Base-by-base conservation (phyloP, 2,113 vertebrate genomes). In the Thamnaconus septentrionalis region DNA sequence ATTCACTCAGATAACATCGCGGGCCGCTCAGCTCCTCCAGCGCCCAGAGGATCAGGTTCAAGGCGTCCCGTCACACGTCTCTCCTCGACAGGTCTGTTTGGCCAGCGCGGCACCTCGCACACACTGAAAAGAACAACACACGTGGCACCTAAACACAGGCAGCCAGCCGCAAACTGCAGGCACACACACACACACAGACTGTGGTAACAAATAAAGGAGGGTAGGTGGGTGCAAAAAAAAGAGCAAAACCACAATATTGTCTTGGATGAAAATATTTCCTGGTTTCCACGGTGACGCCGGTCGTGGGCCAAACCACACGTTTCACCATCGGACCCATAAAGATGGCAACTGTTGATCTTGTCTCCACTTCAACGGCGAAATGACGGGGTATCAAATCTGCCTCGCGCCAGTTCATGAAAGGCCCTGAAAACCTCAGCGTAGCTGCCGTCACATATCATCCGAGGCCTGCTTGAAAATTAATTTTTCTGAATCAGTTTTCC, bases 11-110 rank as follows among this genome's bases (percentile, higher is more conserved):
- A 84, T 88, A 87, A 69, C 72, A 84, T 78, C 70, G 5, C 66
- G 63, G 67, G n/a, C 72, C 77, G 73, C 76, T 84, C 85, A 82
- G 78, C 69, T 68, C 76, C 71, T 69, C 41, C 71, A 71, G 61
- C 77, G 77, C 85, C 84, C 84, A 85, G 78, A 75, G 66, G 72
- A 82, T 87, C 80, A 3, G 68, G 82, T 89, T 89, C 60, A 74
- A 71, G 57, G 63, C 67, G 58, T 53, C 58, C 71, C 52, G 12
- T n/a, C 59, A 46, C 18, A 54, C 78, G 73, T 58, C 65, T 39
- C 41, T 39, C 69, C 73, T 81, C 64, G 62, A 66, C 7, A 8
- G 72, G 75, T 84, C 80, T 84, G 79, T 86, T 85, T 87, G 75
- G 79, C 80, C 82, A 78, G 64, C 10, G 60, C 55, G 69, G 73